Base-by-base conservation (phyloP, 1,140 invertebrate genomes). In the Heliconius hermathena region DNA sequence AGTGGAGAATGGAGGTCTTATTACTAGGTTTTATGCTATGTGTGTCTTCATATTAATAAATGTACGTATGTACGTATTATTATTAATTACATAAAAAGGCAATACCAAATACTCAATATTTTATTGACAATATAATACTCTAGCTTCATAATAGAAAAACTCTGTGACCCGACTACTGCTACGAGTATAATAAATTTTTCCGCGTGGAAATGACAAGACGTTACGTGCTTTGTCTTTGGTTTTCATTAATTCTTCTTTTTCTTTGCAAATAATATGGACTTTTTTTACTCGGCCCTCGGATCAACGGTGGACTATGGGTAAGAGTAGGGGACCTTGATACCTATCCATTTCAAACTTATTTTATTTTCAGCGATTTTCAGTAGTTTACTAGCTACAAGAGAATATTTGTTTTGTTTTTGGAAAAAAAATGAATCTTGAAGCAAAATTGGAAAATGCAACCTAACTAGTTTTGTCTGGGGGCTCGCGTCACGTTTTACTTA, bases 111-210 rank as follows among this genome's bases (percentile, higher is more conserved):
- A 66, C 11, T 66, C n/a, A 57, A 11, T 22, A 57, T 11, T 22
- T 66, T 26, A 26, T 66, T 9, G n/a, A 29, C 26, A 29, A 66
- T 29, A 66, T 66, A 66, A 66, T 66, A 46, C 41, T 46, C 3
- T 16, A 22, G 60, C 22, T 26, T 66, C 60, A 71, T 76, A 76
- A 76, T 76, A 71, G 74, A 26, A 46, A 70, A 71, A 36, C 18
- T n/a, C 38, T 52, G 74, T 36, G 73, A 60, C 13, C 46, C n/a
- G 36, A 38, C 33, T 60, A n/a, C 22, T 38, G 26, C 74, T 9
- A 18, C 60, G 60, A 66, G 1, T 66, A 66, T 66, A 26, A 66
- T 66, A 66, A 66, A 26, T 4, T 29, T 66, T 66, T 66, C 60
- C 60, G 60, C 60, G 60, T 66, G 26, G 8, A 76, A 74, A 76